Evolutionary conservation across 1,140 invertebrate genomes (phyloP).

Genomic region (Drosophila parabipectinata): DNA sequence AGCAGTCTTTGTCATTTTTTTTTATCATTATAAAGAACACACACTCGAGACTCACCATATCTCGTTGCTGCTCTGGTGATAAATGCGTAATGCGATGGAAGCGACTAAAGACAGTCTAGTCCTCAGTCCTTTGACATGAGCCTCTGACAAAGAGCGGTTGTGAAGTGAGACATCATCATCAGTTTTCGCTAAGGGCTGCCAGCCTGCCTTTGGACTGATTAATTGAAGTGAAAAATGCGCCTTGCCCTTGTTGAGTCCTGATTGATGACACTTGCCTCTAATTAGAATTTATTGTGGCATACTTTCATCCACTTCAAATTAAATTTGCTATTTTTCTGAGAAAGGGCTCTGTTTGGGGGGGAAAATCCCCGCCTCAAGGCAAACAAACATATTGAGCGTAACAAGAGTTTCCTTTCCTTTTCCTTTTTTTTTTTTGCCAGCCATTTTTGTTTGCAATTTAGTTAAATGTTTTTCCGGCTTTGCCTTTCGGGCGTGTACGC

Average conservation of each 20-base stretch:
- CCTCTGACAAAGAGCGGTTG: constrained; percentile 21
- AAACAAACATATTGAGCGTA: constrained; percentile 47
- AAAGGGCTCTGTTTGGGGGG: background rate
- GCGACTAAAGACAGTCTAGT: constrained; percentile 58
- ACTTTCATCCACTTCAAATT: constrained; percentile 53
- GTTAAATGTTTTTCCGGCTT: constrained; percentile 59
- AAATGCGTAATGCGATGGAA: constrained; percentile 62
- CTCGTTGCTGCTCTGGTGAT: constrained; percentile 17
- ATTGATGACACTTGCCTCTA: constrained; percentile 72
- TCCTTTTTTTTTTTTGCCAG: constrained; percentile 11
- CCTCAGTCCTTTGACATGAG: constrained; percentile 59
- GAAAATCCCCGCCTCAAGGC: constrained; percentile 22
- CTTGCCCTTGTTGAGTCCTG: constrained; percentile 38
- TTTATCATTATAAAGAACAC: constrained; percentile 35
- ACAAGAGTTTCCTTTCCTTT: constrained; percentile 23
- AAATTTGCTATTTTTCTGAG: constrained; percentile 43
- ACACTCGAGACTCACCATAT: constrained; percentile 11
- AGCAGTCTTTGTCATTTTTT: constrained; percentile 51
- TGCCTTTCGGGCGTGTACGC: constrained; percentile 37
- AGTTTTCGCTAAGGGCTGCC: constrained; percentile 10
- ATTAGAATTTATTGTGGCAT: constrained; percentile 70
- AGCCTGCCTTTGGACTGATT: constrained; percentile 41
- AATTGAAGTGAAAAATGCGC: constrained; percentile 70
- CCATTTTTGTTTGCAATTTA: constrained; percentile 53
- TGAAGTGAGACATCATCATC: constrained; percentile 55